Conservation (phyloP, 2,888 invertebrate genomes). For the Tipula confusa region DNA sequence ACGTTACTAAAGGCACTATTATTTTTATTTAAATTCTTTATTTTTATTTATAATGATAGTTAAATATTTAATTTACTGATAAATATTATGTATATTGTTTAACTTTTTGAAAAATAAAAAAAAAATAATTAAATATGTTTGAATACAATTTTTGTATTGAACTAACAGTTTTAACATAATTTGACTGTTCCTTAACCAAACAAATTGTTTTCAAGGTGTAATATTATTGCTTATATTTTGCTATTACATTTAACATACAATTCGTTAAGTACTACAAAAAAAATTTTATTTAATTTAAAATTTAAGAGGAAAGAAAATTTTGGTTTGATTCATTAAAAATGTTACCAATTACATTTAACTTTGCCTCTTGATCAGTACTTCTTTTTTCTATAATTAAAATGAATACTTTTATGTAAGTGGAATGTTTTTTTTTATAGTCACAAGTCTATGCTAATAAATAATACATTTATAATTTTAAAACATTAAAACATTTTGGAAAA, state of each 20-base stretch:
- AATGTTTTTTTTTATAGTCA: background rate
- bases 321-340: background rate
- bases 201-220: background rate
- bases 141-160: background rate
- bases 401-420: background rate
- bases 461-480: background rate
- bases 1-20: constrained; percentile 25
- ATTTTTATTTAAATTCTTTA: background rate
- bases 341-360: background rate
- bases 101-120: background rate
- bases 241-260: background rate
- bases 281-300: background rate
- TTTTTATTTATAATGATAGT: background rate
- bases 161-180: background rate
- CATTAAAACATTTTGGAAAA: background rate
- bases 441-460: background rate
- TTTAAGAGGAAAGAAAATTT: background rate
- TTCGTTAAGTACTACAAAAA: background rate
- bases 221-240: background rate
- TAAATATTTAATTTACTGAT: background rate
- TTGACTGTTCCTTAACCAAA: background rate
- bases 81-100: background rate
- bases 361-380: background rate
- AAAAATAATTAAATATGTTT: background rate
- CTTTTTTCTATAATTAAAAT: background rate